Percentiles rank a stretch among this genome's conserved stretches.
Evolutionary conservation across 2,797 vertebrate species (phyloP).

Genomic region (Hylomyscus alleni): DNA sequence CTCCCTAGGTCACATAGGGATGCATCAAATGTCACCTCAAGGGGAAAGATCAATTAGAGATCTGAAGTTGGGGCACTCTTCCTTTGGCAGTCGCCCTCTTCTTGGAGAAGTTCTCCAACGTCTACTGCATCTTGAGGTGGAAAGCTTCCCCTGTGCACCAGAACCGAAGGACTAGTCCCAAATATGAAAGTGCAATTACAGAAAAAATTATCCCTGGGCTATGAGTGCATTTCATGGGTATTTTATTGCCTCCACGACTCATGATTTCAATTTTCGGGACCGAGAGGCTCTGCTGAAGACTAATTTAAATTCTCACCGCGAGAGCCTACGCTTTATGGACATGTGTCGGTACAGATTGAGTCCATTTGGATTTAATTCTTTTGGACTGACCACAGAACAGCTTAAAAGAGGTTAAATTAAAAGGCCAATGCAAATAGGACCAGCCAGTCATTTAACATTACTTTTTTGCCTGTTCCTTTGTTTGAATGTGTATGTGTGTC

Average conservation of each 20-base stretch:
- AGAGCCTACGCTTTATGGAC: slow-evolving; percentile 38
- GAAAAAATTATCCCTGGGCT: slow-evolving; percentile 76
- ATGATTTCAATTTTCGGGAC: slow-evolving; percentile 84
- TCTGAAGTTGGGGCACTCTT: background rate
- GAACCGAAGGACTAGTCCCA: slow-evolving; percentile 20
- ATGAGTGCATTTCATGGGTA: slow-evolving; percentile 72
- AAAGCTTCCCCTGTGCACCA: slow-evolving; percentile 1
- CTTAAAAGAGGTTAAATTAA: background rate
- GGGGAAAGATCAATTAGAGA: background rate
- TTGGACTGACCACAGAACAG: background rate
- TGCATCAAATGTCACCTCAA: background rate
- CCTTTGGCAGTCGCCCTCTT: background rate
- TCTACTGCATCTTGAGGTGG: background rate
- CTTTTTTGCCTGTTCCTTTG: background rate
- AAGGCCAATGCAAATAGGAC: background rate
- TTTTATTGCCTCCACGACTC: slow-evolving; percentile 85
- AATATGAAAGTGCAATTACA: slow-evolving; percentile 76
- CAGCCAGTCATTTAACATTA: background rate
- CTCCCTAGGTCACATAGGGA: background rate
- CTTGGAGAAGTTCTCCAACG: slow-evolving; percentile 5
- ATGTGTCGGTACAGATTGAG: background rate
- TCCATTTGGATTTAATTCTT: slow-evolving; percentile 18
- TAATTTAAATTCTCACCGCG: slow-evolving; percentile 74
- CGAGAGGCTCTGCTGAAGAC: slow-evolving; percentile 68
- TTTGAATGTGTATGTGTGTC: background rate